phyloP scores from a whole-genome alignment of 2,797 vertebrate species.

The Coregonus suidteri region DNA sequence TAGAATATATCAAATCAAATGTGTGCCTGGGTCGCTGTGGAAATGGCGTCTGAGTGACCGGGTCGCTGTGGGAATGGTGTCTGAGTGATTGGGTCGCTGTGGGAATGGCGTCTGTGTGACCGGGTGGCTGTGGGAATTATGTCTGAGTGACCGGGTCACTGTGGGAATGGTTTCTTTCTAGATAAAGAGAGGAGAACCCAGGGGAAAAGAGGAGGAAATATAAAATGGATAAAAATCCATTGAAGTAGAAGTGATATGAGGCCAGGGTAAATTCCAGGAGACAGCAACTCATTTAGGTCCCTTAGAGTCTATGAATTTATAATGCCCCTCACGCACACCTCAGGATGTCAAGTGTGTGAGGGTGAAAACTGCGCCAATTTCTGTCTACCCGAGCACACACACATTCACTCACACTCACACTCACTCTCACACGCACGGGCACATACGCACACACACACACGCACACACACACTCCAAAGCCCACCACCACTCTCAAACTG shows the following conservation, averaged over 20 bases:
- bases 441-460: no score
- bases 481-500: constrained; percentile 23
- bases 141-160: constrained; percentile 50
- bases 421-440: no score
- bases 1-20: constrained; percentile 54
- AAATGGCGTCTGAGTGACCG: constrained; percentile 57
- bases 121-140: constrained; percentile 47
- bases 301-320: constrained; percentile 67
- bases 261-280: constrained; percentile 54
- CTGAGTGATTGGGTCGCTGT: constrained; percentile 48
- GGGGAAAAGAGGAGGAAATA: not conserved
- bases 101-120: constrained; percentile 56
- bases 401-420: no score
- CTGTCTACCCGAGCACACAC: constrained; percentile 31
- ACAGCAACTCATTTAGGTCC: constrained; percentile 60
- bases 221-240: constrained; percentile 48
- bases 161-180: constrained; percentile 37
- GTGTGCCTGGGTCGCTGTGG: constrained; percentile 45
- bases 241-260: constrained; percentile 62
- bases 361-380: constrained; percentile 56
- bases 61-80: constrained; percentile 46
- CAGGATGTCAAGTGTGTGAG: constrained; percentile 48
- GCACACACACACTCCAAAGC: constrained; percentile 8
- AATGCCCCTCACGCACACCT: constrained; percentile 51
- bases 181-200: constrained; percentile 40